Evolutionary conservation across 2,113 vertebrate species (phyloP), one percentile per base, ranked within the genome.

Genomic region (Verasper variegatus): DNA sequence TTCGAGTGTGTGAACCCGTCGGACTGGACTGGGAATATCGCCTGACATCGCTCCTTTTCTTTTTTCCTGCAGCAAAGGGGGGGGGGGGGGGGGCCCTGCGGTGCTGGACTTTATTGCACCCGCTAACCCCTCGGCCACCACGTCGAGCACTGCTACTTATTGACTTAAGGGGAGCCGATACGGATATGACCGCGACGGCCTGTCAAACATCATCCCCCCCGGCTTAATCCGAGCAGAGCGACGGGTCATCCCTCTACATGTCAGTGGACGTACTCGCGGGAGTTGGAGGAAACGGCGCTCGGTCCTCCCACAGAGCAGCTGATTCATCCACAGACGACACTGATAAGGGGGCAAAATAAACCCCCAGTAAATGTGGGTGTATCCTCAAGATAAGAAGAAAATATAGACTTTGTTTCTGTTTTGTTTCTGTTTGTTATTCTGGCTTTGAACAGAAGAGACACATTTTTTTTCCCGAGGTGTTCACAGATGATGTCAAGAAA

Each of bases 401-500:
- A 80, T 0, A 55, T 79, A 42, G 64, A 62, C 35, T 51, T 52
- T 54, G 6, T 51, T 31, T 31, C n/a, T 1, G 5, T 7, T 31
- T 6, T 31, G 5, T 84, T 65, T 21, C 14, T 51, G 73, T 69
- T 31, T n/a, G 7, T 80, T 60, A 69, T 66, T 76, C 70, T 80
- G 70, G 73, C 14, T 79, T 56, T 31, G 68, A 81, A 74, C 21
- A n/a, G 47, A 84, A 83, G 69, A 61, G 80, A 77, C 79, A 4
- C n/a, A 20, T 23, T 73, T 88, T 88, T 85, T 61, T 88, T 85
- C 56, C 2, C 47, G 54, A 88, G 73, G 84, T 79, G 87, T 89
- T 89, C 83, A 87, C 86, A 87, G 87, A 92, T 92, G 86, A 91
- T 93, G 91, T 92, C 91, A 90, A 87, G 82, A 89, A 87, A 92